Base-by-base conservation (phyloP, 2,797 vertebrate species). In the Balearica regulorum region DNA sequence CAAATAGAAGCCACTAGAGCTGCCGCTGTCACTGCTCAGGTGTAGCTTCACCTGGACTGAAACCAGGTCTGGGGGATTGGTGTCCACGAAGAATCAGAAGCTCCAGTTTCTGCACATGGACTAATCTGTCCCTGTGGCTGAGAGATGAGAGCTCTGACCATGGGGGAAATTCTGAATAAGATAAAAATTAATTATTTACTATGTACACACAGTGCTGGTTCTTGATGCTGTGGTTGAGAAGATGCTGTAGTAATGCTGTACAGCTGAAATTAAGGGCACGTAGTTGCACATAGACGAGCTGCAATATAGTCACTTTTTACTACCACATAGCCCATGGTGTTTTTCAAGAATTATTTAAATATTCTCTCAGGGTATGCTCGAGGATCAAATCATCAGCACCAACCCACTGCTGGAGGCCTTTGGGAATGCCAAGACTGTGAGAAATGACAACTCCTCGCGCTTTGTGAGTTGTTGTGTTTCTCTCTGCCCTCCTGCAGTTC, bases 361-460 rank as follows among this genome's bases (percentile, higher is more conserved):
- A 24, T 53, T 87, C 64, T 71, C 26, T 12, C 79, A 98, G 98
- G 97, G 98, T 48, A 96, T 92, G 0, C 97, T 98, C 20, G 97
- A 98, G 65, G 97, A 98, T 94, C 97, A 98, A 69, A 98, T 98
- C 84, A 97, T 98, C 93, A 98, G 98, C 0, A 95, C 98, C 57
- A 98, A 98, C 82, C 98, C 97, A 0, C 73, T 98, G 60, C 95
- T 98, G 83, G 98, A 98, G 95, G 98, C 98, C 83, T 98, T 98
- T 0, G 97, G 98, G 14, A 98, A 98, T 0, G 98, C 98, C 94
- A 98, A 98, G 96, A 98, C 98, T 0, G n/a, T 92, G 93, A 97
- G 98, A 46, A 98, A 98, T 1, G 98, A 98, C 96, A 98, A 98
- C 92, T 98, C 98, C 6, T 98, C 97, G 0, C 96, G 97, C 68